Evolutionary conservation across 2,113 vertebrate species (phyloP).

Genomic region (Anas platyrhynchos): DNA sequence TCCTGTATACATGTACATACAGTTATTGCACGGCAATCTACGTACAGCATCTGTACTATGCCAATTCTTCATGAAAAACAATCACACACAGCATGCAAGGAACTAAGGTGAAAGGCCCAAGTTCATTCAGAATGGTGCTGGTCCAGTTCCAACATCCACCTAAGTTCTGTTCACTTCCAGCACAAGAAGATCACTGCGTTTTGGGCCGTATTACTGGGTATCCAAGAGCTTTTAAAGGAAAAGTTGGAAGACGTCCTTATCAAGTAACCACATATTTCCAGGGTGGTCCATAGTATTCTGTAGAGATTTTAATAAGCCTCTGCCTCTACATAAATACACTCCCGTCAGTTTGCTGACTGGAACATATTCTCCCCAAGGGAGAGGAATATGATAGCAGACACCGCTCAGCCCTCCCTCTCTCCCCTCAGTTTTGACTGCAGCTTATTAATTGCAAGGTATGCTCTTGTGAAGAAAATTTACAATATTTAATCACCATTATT

Average conservation of each 20-base stretch:
- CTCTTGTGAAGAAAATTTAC: background rate
- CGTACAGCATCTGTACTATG: accelerated
- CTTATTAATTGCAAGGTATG: constrained; percentile 1
- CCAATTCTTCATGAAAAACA: background rate
- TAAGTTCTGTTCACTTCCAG: background rate
- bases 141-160: background rate
- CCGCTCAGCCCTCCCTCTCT: background rate
- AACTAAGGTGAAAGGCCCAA: background rate
- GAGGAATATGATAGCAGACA: background rate
- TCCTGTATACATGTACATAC: accelerated
- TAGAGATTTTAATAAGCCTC: background rate
- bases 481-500: constrained; percentile 2
- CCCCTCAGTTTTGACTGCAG: background rate
- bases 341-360: background rate
- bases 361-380: background rate
- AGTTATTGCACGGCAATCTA: background rate
- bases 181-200: background rate
- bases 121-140: background rate
- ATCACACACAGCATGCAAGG: background rate
- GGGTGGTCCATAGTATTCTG: accelerated
- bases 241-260: background rate
- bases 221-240: background rate
- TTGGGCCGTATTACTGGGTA: background rate
- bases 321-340: background rate
- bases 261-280: background rate